Evolutionary conservation across 2,113 vertebrate species (phyloP), one percentile per base, ranked within the genome.

Genomic region (Haplotaxodon microlepis): DNA sequence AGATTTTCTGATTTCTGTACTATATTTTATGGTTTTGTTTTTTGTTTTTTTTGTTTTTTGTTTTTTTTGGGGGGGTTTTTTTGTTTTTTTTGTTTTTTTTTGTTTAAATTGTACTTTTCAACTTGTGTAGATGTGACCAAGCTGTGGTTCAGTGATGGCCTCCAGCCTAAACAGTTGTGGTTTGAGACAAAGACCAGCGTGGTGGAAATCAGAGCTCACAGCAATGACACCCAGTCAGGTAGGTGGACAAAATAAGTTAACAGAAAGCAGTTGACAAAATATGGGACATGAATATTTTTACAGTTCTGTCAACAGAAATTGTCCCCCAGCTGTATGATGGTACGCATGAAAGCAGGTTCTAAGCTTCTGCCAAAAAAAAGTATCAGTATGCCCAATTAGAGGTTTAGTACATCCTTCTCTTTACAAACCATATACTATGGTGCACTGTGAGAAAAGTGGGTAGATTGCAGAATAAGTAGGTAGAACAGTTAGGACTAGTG

Each of bases 201-300:
- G 83, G 84, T 97, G 31, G 94, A 96, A 85, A 69, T 98, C 59
- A 97, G 93, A 93, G 96, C 97, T 81, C 98, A 97, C 91, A 98
- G 97, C 90, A 94, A 91, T 40, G 92, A 94, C 86, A 96, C 90
- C 14, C 98, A 98, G 91, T 95, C 97, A 90, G 98, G 98, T 99
- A 87, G 6, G 93, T 42, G 42, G 6, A n/a, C 31, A 38, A 47
- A 78, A 78, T 50, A 8, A 78, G 42, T 78, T 31, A 1, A 78
- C 16, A 31, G 24, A 78, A 50, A 50, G 71, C 0, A 0, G 24
- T 31, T 31, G 24, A 50, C 24, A 78, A 31, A 50, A 78, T 78
- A 19, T 31, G 4, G 69, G 51, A 54, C n/a, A 19, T 50, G 34
- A 56, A 31, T 29, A 57, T 57, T 8, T 73, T 8, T 42, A 54